Evolutionary conservation across 2,113 vertebrate species (phyloP).

Genomic region (Stercorarius parasiticus): DNA sequence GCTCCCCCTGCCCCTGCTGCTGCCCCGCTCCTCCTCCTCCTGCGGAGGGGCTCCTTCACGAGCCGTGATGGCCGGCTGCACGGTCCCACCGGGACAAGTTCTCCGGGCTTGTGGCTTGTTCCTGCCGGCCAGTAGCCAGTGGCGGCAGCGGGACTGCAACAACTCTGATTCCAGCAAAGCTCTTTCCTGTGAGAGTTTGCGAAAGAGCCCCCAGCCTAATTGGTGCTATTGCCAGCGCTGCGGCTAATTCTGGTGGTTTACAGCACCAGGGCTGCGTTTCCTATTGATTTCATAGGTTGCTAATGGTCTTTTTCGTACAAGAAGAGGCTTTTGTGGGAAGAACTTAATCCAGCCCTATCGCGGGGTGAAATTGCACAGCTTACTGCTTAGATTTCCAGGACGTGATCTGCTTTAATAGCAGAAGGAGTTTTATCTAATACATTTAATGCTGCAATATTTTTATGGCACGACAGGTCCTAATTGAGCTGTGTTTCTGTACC

Average conservation of each 20-base stretch:
- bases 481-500: background rate
- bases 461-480: background rate
- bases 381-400: constrained; percentile 24
- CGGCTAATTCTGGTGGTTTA: background rate
- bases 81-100: fast-evolving
- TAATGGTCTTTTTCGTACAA: constrained; percentile 40
- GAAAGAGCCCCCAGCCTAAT: background rate
- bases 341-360: constrained; percentile 40
- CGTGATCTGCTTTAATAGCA: constrained; percentile 30
- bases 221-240: background rate
- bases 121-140: background rate
- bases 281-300: constrained; percentile 53
- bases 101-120: fast-evolving
- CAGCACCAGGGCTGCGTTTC: background rate
- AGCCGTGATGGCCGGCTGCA: background rate
- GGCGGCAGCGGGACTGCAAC: background rate
- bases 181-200: background rate
- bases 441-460: constrained; percentile 4
- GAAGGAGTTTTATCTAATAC: constrained; percentile 23
- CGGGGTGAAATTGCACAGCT: constrained; percentile 1
- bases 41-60: background rate
- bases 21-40: background rate
- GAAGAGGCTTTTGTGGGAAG: constrained; percentile 70
- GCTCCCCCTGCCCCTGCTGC: background rate
- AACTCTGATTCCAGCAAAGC: background rate